Percentiles rank a stretch among this genome's conserved stretches.
phyloP scores from a whole-genome alignment of 2,888 invertebrate genomes.

The Trichogramma evanescens region DNA sequence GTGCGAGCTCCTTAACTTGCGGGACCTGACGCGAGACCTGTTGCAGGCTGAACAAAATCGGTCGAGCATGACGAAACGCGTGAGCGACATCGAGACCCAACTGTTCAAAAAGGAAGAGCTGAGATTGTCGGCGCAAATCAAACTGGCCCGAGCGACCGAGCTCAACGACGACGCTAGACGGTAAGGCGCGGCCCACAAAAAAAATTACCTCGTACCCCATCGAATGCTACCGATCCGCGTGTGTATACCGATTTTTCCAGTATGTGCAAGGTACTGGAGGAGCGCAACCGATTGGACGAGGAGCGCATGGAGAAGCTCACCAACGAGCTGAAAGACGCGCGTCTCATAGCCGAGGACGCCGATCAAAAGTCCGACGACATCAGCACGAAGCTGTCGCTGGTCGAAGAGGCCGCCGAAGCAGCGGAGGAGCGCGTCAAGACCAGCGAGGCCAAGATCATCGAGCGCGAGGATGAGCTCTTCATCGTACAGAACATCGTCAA shows the following conservation, averaged over 20 bases:
- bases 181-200: constrained; percentile 38
- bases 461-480: constrained; percentile 45
- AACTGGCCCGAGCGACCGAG: constrained; percentile 63
- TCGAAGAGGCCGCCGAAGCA: constrained; percentile 63
- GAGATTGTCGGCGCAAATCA: constrained; percentile 55
- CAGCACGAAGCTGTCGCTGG: constrained; percentile 61
- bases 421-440: constrained; percentile 64
- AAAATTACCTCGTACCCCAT: background rate
- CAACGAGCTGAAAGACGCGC: constrained; percentile 61
- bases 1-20: background rate
- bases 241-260: constrained; percentile 35
- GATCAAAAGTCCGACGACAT: constrained; percentile 67
- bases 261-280: constrained; percentile 60
- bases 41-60: constrained; percentile 59
- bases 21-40: too few species aligned
- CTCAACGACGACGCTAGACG: constrained; percentile 67
- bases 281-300: constrained; percentile 59
- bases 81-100: constrained; percentile 63
- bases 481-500: constrained; percentile 46
- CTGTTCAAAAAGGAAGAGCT: constrained; percentile 62
- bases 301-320: constrained; percentile 61
- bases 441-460: constrained; percentile 52
- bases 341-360: constrained; percentile 63
- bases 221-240: background rate
- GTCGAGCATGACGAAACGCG: constrained; percentile 57